A percentile compares a stretch with the other conserved stretches of the same genome.
These are phyloP conservation scores for Pemphredon lugubris DNA, from an alignment of 2,888 invertebrate genomes.

Conservation along the genomic window DNA sequence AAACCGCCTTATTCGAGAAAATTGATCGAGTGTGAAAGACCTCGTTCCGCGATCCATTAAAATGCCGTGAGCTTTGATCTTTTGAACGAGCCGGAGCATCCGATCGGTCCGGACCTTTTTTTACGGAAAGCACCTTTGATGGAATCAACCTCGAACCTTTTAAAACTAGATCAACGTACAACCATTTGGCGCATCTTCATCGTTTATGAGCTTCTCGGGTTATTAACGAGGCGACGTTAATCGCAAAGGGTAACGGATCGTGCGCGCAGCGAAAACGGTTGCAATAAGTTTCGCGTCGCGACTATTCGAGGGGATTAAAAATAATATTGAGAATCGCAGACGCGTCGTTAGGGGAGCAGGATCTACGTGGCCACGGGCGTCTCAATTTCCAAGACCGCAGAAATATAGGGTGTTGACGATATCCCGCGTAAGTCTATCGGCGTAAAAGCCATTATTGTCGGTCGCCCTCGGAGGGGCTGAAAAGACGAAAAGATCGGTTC, in stretches of 20 bases:
- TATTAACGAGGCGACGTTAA: neutral
- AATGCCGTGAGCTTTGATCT: slow-evolving; percentile 66
- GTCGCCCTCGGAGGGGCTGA: slow-evolving; percentile 54
- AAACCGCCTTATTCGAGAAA: slow-evolving; percentile 73
- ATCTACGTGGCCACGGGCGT: slow-evolving; percentile 44
- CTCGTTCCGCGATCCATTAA: slow-evolving; percentile 66
- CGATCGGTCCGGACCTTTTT: slow-evolving; percentile 44
- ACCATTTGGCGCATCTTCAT: slow-evolving; percentile 31
- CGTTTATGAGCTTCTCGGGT: slow-evolving; percentile 13
- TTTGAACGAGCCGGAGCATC: slow-evolving; percentile 64
- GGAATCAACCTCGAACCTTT: slow-evolving; percentile 53
- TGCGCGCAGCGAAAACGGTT: too few relatives aligned
- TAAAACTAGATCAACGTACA: slow-evolving; percentile 53
- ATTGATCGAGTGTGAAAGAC: slow-evolving; percentile 76
- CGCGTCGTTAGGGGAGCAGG: too few relatives aligned
- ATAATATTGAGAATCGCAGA: too few relatives aligned
- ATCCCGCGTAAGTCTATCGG: slow-evolving; percentile 61
- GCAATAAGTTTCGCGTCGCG: too few relatives aligned
- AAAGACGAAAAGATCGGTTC: slow-evolving; percentile 62
- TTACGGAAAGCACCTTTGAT: slow-evolving; percentile 43
- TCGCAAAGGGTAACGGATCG: too few relatives aligned
- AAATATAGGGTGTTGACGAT: slow-evolving; percentile 48
- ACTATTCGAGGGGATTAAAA: neutral
- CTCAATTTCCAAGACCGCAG: slow-evolving; percentile 50
- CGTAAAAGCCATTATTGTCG: slow-evolving; percentile 62